Percentiles rank a stretch among this genome's conserved stretches.
These are phyloP conservation scores for Cyprinella venusta DNA, from an alignment of 2,797 vertebrate species.

Conservation along the genomic window DNA sequence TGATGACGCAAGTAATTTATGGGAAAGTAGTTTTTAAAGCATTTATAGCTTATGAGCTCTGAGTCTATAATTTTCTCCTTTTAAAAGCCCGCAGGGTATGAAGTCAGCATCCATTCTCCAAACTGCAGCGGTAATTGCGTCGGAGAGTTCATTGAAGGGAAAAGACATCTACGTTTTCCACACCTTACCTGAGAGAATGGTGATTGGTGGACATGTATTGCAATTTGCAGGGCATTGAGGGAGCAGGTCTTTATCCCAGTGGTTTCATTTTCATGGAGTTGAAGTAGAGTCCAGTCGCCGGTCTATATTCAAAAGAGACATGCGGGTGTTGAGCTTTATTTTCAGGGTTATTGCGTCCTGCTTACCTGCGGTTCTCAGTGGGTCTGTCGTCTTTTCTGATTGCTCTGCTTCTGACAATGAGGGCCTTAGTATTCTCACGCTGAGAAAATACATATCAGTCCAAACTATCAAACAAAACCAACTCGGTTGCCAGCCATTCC, in stretches of 20 bases:
- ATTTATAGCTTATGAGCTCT: constrained; percentile 29
- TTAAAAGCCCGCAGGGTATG: constrained; percentile 4
- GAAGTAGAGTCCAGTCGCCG: background rate
- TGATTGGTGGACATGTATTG: background rate
- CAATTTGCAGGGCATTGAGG: background rate
- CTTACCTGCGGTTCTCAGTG: constrained; percentile 31
- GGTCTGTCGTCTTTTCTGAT: constrained; percentile 12
- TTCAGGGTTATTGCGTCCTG: constrained; percentile 29
- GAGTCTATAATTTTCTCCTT: constrained; percentile 38
- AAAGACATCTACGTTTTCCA: background rate
- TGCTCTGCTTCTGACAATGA: constrained; percentile 31
- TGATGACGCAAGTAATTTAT: constrained; percentile 44
- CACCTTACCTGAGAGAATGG: background rate
- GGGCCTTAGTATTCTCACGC: constrained; percentile 25
- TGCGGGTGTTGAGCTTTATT: constrained; percentile 21
- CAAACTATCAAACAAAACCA: constrained; percentile 37
- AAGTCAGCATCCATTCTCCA: constrained; percentile 17
- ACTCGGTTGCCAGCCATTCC: background rate
- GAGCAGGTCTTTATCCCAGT: constrained; percentile 34
- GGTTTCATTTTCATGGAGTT: constrained; percentile 12
- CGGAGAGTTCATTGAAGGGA: background rate
- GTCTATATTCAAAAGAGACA: constrained; percentile 29
- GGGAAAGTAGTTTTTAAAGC: constrained; percentile 44
- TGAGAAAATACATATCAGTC: constrained; percentile 47
- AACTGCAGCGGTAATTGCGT: constrained; percentile 1